Base-by-base conservation (phyloP, 2,888 invertebrate species). In the Ferdinandea cuprea region DNA sequence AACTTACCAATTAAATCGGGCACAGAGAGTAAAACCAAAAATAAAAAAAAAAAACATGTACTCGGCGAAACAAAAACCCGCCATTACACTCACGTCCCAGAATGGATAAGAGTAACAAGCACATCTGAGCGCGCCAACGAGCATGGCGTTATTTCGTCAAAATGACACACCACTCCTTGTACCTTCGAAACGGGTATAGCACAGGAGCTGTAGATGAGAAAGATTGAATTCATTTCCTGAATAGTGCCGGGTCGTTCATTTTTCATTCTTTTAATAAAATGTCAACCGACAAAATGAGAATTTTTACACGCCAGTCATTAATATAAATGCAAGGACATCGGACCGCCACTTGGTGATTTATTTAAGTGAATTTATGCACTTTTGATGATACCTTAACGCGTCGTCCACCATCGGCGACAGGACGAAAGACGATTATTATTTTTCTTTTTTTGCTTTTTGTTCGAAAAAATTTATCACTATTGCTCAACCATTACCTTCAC, bases 231-330 rank as follows among this genome's bases (percentile, higher is more conserved):
- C 74, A 66, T 74, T 74, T 58, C 58, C 56, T 58, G 46, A 30
- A 25, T 32, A 15, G 50, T 35, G 19, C 50, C 40, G 32, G 65
- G 25, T 71, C 71, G 32, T 71, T 58, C 63, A 65, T 78, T 78
- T 71, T 78, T 71, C 71, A 78, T 78, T 71, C 78, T 48, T 78
- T 78, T 78, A 78, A 78, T 78, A 78, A 78, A 78, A 78, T 71
- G 78, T 71, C 78, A 78, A 78, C 69, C 56, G 54, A 63, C 63
- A 71, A 77, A 71, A 71, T 71, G 71, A 48, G 71, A 65, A 52
- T 78, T 65, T 71, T 78, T 71, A 78, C 78, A 65, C 65, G 59
- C 50, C 35, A 63, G 71, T 78, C 78, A 71, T 78, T 71, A 71
- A 78, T 71, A 78, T 71, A 59, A 78, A 65, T 71, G 78, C 71